Conservation (phyloP, 2,888 invertebrate species). For the Plemyria rubiginata region DNA sequence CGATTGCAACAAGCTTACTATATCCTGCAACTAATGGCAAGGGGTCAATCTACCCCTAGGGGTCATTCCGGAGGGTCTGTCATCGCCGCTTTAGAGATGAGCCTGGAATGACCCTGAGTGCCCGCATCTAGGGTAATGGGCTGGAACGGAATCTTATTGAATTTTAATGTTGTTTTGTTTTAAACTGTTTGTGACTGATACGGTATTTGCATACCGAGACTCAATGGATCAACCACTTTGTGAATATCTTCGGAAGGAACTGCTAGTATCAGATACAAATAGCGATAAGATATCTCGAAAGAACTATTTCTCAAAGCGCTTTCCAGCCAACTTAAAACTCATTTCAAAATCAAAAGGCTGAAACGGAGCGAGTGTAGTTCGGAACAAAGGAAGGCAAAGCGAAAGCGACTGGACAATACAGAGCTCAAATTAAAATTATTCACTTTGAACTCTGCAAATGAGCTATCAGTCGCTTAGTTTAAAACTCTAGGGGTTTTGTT, state of each 20-base stretch:
- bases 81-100: constrained; percentile 54
- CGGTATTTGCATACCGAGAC: not conserved
- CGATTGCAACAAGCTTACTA: constrained; percentile 59
- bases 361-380: constrained; percentile 10
- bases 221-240: too few relatives aligned
- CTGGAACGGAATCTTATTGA: constrained; percentile 44
- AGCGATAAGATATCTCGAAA: not conserved
- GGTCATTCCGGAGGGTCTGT: constrained; percentile 44
- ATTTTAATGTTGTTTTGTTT: constrained; percentile 45
- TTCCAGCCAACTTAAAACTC: constrained; percentile 15
- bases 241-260: too few relatives aligned
- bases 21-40: constrained; percentile 65
- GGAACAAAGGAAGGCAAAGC: constrained; percentile 31
- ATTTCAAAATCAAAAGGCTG: constrained; percentile 23
- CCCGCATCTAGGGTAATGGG: constrained; percentile 49
- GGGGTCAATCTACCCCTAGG: constrained; percentile 45
- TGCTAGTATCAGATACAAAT: not conserved
- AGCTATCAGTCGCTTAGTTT: constrained; percentile 13
- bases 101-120: constrained; percentile 48
- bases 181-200: constrained; percentile 29
- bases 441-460: constrained; percentile 28
- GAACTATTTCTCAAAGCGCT: constrained; percentile 4
- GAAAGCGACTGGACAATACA: constrained; percentile 25
- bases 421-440: constrained; percentile 35
- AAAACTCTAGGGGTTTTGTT: not conserved